Percentiles rank a stretch among this genome's conserved stretches.
phyloP scores from a whole-genome alignment of 2,888 invertebrate genomes.

The Scaeva pyrastri region DNA sequence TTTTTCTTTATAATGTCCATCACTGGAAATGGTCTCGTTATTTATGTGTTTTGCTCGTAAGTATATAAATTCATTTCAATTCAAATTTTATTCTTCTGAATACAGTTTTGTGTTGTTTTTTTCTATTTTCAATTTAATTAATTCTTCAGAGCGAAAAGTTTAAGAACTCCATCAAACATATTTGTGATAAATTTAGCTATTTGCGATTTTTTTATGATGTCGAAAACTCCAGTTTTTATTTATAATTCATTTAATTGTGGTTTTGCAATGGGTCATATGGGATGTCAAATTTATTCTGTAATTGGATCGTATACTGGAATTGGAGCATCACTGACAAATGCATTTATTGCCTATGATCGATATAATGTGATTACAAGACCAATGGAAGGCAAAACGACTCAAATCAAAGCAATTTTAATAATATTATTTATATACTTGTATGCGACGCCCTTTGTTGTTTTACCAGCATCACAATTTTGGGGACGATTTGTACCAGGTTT shows the following conservation, averaged over 20 bases:
- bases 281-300: constrained; percentile 91
- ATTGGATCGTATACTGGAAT: constrained; percentile 92
- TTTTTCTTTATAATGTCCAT: constrained; percentile 90
- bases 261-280: constrained; percentile 89
- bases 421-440: constrained; percentile 90
- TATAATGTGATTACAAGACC: constrained; percentile 92
- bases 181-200: constrained; percentile 93
- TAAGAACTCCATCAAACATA: constrained; percentile 89
- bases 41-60: constrained; percentile 89
- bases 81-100: not conserved
- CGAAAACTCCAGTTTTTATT: constrained; percentile 89
- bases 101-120: not conserved
- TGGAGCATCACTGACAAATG: constrained; percentile 91
- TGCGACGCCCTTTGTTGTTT: constrained; percentile 91
- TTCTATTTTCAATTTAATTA: not conserved
- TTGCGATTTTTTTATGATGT: constrained; percentile 94
- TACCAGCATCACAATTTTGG: constrained; percentile 93
- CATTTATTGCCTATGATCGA: constrained; percentile 93
- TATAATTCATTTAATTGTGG: constrained; percentile 91
- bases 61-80: constrained; percentile 41
- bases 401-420: constrained; percentile 91
- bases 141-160: constrained; percentile 81
- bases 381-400: constrained; percentile 91
- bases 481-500: constrained; percentile 91
- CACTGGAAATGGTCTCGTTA: constrained; percentile 93